A percentile compares a stretch with the other conserved stretches of the same genome.
Conservation (phyloP, 2,113 vertebrate genomes). For the Rhinolophus sinicus region DNA sequence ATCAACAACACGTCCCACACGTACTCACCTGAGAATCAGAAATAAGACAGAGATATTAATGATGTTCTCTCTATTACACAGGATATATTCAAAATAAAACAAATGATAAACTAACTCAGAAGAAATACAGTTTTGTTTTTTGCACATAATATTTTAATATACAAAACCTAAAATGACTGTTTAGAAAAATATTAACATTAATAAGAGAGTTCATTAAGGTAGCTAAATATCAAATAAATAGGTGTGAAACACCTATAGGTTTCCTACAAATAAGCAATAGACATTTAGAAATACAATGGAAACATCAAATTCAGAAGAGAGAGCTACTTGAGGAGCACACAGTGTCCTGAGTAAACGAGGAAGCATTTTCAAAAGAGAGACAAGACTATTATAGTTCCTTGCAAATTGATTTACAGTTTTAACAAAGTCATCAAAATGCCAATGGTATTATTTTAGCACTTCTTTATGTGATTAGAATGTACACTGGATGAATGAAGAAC, state of each 20-base stretch:
- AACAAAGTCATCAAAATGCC: neutral
- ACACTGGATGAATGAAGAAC: neutral
- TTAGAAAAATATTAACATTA: neutral
- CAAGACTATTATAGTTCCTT: neutral
- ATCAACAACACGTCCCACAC: neutral
- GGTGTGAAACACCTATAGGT: neutral
- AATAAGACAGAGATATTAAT: neutral
- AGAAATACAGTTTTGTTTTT: neutral
- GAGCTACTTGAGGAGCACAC: neutral
- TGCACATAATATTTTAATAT: neutral
- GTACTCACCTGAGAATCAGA: neutral
- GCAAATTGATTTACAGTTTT: neutral
- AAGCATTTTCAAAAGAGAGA: neutral
- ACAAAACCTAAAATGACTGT: neutral
- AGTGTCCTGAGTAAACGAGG: neutral
- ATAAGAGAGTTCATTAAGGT: neutral
- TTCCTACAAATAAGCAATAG: neutral
- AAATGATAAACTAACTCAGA: neutral
- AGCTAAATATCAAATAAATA: neutral
- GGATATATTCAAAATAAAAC: neutral
- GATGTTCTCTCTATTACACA: neutral
- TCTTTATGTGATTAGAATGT: neutral
- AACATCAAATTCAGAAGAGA: neutral
- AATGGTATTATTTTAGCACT: neutral
- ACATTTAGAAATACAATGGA: neutral